Evolutionary conservation across 2,797 vertebrate genomes (phyloP).

Genomic region (Cheirogaleus major): DNA sequence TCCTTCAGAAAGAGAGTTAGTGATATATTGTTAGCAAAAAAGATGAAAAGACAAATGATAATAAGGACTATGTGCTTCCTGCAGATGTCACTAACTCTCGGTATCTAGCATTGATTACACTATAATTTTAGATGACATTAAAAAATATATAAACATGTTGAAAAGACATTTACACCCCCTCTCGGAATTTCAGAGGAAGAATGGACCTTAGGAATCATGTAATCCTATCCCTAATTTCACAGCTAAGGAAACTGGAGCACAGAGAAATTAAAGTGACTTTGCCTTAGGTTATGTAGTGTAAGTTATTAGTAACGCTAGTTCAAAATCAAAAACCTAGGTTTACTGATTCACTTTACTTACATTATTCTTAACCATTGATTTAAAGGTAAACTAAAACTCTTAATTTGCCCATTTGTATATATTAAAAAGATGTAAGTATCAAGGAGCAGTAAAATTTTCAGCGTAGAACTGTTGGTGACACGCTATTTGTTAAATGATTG

Average conservation of each 20-base stretch:
- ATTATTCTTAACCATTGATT: neutral
- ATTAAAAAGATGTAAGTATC: neutral
- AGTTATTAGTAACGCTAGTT: neutral
- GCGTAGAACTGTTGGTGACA: neutral
- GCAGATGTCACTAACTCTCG: neutral
- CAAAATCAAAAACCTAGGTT: neutral
- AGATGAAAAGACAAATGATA: neutral
- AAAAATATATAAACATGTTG: constrained; percentile 20
- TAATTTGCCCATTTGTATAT: neutral
- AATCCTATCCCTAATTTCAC: neutral
- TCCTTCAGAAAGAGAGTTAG: neutral
- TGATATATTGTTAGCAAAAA: neutral
- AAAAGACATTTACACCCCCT: neutral
- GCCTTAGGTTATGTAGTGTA: neutral
- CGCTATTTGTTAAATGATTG: neutral
- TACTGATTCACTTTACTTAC: neutral
- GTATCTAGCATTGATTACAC: neutral
- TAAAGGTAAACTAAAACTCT: neutral
- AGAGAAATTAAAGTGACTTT: neutral
- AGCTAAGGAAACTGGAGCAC: neutral
- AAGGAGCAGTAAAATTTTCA: neutral
- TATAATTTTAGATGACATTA: constrained; percentile 43
- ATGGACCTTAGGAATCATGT: neutral
- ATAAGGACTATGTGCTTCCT: neutral
- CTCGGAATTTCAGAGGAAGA: constrained; percentile 42